Evolutionary conservation across 2,797 vertebrate species (phyloP).

Genomic region (Microctenopoma steveboyesi): DNA sequence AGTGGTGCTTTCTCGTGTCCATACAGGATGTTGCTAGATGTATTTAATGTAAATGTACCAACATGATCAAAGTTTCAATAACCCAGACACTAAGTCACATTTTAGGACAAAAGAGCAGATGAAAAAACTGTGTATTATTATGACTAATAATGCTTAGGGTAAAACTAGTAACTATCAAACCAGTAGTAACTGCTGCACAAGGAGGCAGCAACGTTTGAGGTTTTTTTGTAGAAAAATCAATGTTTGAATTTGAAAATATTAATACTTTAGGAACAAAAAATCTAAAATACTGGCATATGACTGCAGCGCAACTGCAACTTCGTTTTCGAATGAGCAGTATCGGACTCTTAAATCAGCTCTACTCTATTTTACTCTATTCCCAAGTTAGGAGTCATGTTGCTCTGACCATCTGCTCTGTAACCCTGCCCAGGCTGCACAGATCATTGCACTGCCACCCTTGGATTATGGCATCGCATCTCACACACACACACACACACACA

Average conservation of each 20-base stretch:
- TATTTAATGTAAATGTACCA: too few species aligned
- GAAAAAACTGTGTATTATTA: neutral
- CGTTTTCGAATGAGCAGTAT: conserved; percentile 39
- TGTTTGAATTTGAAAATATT: neutral
- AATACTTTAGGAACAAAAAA: too few species aligned
- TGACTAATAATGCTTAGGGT: too few species aligned
- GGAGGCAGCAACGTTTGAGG: too few species aligned
- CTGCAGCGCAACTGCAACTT: neutral
- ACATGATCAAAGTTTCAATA: conserved; percentile 14
- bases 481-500: conserved; percentile 10
- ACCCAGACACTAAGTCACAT: neutral
- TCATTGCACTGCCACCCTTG: conserved; percentile 56
- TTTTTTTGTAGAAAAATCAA: neutral
- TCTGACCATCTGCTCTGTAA: conserved; percentile 68
- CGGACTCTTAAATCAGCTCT: conserved; percentile 29
- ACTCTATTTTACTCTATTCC: conserved; percentile 22
- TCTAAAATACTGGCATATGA: too few species aligned
- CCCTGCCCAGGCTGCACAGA: conserved; percentile 44
- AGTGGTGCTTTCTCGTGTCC: conserved; percentile 22
- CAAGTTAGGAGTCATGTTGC: conserved; percentile 51
- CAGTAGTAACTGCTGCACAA: too few species aligned
- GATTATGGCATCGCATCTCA: conserved; percentile 57
- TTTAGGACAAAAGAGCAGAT: conserved; percentile 20
- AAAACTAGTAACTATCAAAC: too few species aligned
- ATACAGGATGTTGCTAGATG: neutral